These are phyloP conservation scores for Brevimyrus niger DNA, from an alignment of 2,113 vertebrate species.

Conservation along the genomic window DNA sequence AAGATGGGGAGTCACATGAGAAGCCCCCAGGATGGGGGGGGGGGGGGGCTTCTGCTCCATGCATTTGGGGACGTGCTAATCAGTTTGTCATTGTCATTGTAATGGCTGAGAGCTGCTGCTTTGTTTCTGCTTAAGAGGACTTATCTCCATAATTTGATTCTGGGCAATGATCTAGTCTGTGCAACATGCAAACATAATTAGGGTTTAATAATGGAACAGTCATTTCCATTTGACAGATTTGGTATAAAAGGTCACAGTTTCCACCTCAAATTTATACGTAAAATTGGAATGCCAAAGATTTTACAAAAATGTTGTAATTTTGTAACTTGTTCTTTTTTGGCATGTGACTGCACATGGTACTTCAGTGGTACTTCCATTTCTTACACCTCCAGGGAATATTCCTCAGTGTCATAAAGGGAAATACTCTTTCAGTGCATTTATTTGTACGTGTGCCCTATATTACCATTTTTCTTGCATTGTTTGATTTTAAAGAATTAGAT, in stretches of 20 bases:
- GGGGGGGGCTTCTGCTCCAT: conserved; percentile 29
- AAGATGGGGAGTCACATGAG: not conserved
- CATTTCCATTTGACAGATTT: conserved; percentile 33
- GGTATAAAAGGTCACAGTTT: conserved; percentile 34
- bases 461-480: not conserved
- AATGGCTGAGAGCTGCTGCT: conserved; percentile 39
- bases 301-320: no score
- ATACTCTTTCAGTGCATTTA: not conserved
- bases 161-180: conserved; percentile 52
- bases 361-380: not conserved
- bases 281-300: not conserved
- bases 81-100: conserved; percentile 61
- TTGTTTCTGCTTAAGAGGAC: conserved; percentile 53
- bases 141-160: conserved; percentile 57
- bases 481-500: not conserved
- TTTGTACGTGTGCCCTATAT: not conserved
- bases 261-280: conserved; percentile 17
- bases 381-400: not conserved
- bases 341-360: no score
- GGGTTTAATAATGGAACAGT: conserved; percentile 43
- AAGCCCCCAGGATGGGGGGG: conserved; percentile 9
- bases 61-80: conserved; percentile 58
- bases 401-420: not conserved
- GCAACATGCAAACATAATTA: conserved; percentile 50
- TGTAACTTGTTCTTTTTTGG: not conserved